A percentile compares a stretch with the other conserved stretches of the same genome.
Conservation (phyloP, 23 tunicate species). For the Styela clava region DNA sequence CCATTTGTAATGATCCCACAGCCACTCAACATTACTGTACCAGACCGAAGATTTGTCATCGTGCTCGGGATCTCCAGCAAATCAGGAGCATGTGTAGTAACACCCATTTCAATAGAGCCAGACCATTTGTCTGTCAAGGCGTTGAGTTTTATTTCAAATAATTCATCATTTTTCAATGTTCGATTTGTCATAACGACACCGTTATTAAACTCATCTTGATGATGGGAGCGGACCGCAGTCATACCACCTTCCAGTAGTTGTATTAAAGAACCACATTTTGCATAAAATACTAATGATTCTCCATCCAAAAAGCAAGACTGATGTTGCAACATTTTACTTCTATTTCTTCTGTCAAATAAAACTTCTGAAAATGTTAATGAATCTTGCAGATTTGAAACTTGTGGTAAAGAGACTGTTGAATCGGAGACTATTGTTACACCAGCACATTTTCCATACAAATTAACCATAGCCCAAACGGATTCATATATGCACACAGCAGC, state of each 20-base stretch:
- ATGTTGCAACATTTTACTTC: background rate
- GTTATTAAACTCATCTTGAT: conserved; percentile 5
- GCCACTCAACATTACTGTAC: conserved; percentile 8
- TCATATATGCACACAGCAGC: background rate
- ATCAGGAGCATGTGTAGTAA: conserved; percentile 10
- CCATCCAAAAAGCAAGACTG: background rate
- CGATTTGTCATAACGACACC: conserved; percentile 12
- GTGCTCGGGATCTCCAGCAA: conserved; percentile 6
- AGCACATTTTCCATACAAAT: conserved; percentile 11
- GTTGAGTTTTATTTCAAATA: conserved; percentile 6
- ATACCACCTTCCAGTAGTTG: background rate
- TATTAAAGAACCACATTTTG: conserved; percentile 1
- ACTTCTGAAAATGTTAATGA: conserved; percentile 6
- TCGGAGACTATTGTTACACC: background rate
- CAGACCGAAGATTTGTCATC: conserved; percentile 5
- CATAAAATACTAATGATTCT: background rate
- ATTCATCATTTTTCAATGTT: background rate
- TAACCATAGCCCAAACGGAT: conserved; percentile 2
- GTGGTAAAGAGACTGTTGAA: background rate
- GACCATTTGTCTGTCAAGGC: conserved; percentile 5
- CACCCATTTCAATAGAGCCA: conserved; percentile 11
- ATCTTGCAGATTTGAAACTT: background rate
- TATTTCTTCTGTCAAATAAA: background rate
- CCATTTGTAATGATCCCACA: conserved; percentile 12
- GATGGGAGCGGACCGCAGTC: conserved; percentile 3